Evolutionary conservation across 2,888 invertebrate species (phyloP).

Genomic region (Drosophila borborema): DNA sequence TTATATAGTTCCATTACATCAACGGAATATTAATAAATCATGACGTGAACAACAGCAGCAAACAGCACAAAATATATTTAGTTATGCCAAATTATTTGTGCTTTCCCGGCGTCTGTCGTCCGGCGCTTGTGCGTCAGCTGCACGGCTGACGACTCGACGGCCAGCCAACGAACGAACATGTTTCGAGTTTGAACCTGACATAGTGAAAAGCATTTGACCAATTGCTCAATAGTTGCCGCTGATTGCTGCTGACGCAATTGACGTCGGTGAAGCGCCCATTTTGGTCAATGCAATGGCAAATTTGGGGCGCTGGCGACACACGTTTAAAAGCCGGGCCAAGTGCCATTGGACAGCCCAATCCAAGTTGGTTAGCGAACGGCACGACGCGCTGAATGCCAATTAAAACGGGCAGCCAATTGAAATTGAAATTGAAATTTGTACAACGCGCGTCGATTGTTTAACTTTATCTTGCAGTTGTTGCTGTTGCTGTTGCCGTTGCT

Average conservation of each 20-base stretch:
- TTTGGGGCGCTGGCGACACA: slow-evolving; percentile 71
- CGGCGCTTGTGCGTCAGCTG: slow-evolving; percentile 52
- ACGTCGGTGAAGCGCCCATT: slow-evolving; percentile 53
- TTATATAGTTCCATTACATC: slow-evolving; percentile 67
- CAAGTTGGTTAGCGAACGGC: slow-evolving; percentile 51
- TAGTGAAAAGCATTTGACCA: slow-evolving; percentile 70
- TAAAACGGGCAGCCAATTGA: slow-evolving; percentile 52
- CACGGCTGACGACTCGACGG: neutral
- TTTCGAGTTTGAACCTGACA: slow-evolving; percentile 71
- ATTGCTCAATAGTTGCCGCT: slow-evolving; percentile 67
- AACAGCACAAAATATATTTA: slow-evolving; percentile 24
- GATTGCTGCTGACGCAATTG: slow-evolving; percentile 65
- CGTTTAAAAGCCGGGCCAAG: slow-evolving; percentile 52
- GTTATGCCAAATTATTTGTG: slow-evolving; percentile 37
- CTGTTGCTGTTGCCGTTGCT: neutral
- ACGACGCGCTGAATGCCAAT: slow-evolving; percentile 62
- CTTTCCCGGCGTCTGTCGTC: slow-evolving; percentile 17
- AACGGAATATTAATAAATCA: slow-evolving; percentile 76
- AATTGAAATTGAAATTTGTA: slow-evolving; percentile 72
- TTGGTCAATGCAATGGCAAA: slow-evolving; percentile 72
- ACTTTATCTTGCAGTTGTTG: slow-evolving; percentile 30
- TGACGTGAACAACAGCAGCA: slow-evolving; percentile 61
- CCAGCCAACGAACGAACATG: slow-evolving; percentile 27
- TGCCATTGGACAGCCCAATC: slow-evolving; percentile 31
- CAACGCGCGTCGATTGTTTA: slow-evolving; percentile 66